A percentile compares a stretch with the other conserved stretches of the same genome.
Conservation (phyloP, 2,888 invertebrate genomes). For the Rhingia campestris region DNA sequence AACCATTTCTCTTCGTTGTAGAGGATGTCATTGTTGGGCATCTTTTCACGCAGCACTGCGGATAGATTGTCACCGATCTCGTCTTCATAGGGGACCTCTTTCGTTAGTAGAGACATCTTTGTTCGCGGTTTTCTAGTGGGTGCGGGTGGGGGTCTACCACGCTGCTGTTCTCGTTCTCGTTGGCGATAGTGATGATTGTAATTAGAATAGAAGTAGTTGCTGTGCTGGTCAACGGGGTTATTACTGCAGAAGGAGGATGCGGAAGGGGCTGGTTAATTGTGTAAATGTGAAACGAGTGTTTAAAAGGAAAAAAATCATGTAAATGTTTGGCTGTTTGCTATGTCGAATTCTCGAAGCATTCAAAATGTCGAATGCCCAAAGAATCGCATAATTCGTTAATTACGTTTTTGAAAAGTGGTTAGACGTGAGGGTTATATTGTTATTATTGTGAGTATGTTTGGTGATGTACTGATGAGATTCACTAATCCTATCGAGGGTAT, state of each 20-base stretch:
- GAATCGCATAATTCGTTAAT: not conserved
- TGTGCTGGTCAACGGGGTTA: conserved; percentile 43
- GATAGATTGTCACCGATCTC: conserved; percentile 56
- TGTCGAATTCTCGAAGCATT: conserved; percentile 8
- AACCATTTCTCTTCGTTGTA: conserved; percentile 66
- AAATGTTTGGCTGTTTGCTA: conserved; percentile 6
- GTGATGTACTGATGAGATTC: conserved; percentile 59
- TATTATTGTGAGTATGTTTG: conserved; percentile 63
- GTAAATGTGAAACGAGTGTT: conserved; percentile 28
- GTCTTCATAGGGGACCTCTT: conserved; percentile 44
- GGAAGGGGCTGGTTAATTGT: conserved; percentile 27
- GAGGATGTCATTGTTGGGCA: conserved; percentile 63
- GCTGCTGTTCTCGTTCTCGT: conserved; percentile 14
- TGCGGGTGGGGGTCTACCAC: not conserved
- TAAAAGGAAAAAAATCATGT: conserved; percentile 18
- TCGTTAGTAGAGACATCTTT: conserved; percentile 55
- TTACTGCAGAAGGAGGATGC: conserved; percentile 31
- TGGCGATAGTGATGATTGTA: conserved; percentile 29
- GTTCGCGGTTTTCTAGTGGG: conserved; percentile 6
- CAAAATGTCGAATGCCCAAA: conserved; percentile 20
- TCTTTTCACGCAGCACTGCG: conserved; percentile 63
- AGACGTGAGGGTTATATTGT: conserved; percentile 31
- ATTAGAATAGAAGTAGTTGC: conserved; percentile 39
- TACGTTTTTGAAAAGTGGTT: conserved; percentile 53
- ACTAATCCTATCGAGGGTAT: conserved; percentile 59